These are phyloP conservation scores for Pollenia labialis DNA, from an alignment of 2,888 invertebrate species.

Conservation along the genomic window DNA sequence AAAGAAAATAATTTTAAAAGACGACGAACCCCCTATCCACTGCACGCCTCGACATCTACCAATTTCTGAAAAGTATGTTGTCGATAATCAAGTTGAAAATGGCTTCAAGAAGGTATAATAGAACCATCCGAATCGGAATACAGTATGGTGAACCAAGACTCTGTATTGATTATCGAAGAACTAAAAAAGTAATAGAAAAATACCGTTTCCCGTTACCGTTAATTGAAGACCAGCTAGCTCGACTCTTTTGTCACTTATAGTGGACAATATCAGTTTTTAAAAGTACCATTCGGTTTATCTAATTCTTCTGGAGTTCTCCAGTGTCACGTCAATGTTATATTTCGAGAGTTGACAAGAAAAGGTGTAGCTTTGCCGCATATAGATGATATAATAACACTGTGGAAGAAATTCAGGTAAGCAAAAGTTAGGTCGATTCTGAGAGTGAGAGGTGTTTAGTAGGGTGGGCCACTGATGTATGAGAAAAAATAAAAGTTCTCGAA, in stretches of 20 bases:
- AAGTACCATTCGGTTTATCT: conserved; percentile 81
- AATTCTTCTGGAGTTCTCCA: conserved; percentile 78
- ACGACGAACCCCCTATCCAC: conserved; percentile 72
- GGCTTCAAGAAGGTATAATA: conserved; percentile 61
- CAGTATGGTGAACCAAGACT: conserved; percentile 74
- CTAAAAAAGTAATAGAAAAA: conserved; percentile 67
- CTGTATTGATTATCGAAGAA: conserved; percentile 72
- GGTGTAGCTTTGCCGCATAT: conserved; percentile 73
- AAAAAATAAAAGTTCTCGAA: no score
- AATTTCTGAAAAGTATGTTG: conserved; percentile 39
- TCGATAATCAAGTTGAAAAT: conserved; percentile 59
- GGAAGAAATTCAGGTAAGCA: no score
- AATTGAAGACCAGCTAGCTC: conserved; percentile 79
- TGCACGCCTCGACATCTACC: conserved; percentile 51
- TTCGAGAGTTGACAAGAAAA: conserved; percentile 57
- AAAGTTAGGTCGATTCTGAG: no score
- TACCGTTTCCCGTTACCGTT: conserved; percentile 76
- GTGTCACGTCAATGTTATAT: conserved; percentile 72
- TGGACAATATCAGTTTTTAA: conserved; percentile 77
- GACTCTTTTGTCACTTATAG: conserved; percentile 78
- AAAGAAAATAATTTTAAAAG: conserved; percentile 56
- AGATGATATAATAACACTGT: conserved; percentile 77
- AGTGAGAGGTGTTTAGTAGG: no score
- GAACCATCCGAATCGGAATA: conserved; percentile 71
- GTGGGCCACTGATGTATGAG: no score